phyloP scores from a whole-genome alignment of 2,888 invertebrate genomes.

The Torymus auratus region DNA sequence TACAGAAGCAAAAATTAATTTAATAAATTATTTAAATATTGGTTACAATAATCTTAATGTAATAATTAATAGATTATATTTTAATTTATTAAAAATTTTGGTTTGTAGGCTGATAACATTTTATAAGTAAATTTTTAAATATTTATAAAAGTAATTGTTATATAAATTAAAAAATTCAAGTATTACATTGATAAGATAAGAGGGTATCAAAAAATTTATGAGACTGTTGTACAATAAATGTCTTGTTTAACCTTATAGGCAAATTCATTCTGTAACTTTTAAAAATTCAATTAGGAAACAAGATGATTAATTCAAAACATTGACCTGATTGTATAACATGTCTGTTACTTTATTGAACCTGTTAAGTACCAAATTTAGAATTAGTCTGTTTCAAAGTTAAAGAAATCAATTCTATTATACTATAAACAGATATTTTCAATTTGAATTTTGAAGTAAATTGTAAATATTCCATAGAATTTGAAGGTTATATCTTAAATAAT shows the following conservation, averaged over 20 bases:
- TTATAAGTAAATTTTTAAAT: neutral
- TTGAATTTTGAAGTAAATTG: neutral
- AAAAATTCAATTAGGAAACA: conserved; percentile 43
- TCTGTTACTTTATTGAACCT: conserved; percentile 33
- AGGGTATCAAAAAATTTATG: no score
- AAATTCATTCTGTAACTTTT: conserved; percentile 29
- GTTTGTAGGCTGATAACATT: neutral
- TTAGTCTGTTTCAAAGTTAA: neutral
- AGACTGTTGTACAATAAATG: no score
- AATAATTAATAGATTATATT: neutral
- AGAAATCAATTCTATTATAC: conserved; percentile 4
- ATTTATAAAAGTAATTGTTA: neutral
- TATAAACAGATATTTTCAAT: neutral
- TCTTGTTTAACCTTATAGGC: conserved; percentile 18
- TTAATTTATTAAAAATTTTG: neutral
- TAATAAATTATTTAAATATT: neutral
- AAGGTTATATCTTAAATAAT: conserved; percentile 1
- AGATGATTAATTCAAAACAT: conserved; percentile 45
- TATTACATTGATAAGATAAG: no score
- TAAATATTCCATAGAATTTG: neutral
- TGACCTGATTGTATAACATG: conserved; percentile 39
- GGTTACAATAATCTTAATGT: neutral
- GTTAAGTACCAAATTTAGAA: conserved; percentile 19
- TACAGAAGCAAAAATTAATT: no score
- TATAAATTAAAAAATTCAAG: no score